phyloP scores from a whole-genome alignment of 2,888 invertebrate species.

The Tineola bisselliella region DNA sequence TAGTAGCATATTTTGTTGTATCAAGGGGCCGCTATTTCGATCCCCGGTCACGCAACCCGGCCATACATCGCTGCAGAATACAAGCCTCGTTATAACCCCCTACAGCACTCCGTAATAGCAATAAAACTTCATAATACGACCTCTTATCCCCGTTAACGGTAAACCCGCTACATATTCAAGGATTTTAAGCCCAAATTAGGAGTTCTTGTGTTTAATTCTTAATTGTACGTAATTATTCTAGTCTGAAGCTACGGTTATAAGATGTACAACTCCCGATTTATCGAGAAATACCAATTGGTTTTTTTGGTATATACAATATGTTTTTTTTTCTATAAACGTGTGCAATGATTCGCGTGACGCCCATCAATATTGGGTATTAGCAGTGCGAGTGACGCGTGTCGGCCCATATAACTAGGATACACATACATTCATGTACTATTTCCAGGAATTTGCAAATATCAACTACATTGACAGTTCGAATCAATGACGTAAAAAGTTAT shows the following conservation, averaged over 20 bases:
- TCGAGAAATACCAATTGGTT: too few relatives aligned
- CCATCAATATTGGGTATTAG: conserved; percentile 8
- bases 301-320: too few relatives aligned
- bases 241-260: too few relatives aligned
- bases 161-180: not conserved
- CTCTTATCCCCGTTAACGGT: not conserved
- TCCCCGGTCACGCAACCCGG: not conserved
- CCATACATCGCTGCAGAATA: not conserved
- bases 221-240: not conserved
- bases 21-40: not conserved
- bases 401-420: not conserved
- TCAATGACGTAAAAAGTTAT: too few relatives aligned
- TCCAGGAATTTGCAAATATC: too few relatives aligned
- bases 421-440: not conserved
- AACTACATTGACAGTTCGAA: too few relatives aligned
- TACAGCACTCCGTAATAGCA: not conserved
- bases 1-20: too few relatives aligned
- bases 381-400: not conserved
- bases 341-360: not conserved
- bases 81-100: not conserved
- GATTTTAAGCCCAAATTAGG: not conserved
- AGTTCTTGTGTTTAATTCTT: not conserved
- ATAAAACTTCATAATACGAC: not conserved
- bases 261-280: too few relatives aligned
- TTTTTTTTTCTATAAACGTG: conserved; percentile 4